Conservation (phyloP, 2,113 vertebrate genomes). For the Zonotrichia leucophrys region DNA sequence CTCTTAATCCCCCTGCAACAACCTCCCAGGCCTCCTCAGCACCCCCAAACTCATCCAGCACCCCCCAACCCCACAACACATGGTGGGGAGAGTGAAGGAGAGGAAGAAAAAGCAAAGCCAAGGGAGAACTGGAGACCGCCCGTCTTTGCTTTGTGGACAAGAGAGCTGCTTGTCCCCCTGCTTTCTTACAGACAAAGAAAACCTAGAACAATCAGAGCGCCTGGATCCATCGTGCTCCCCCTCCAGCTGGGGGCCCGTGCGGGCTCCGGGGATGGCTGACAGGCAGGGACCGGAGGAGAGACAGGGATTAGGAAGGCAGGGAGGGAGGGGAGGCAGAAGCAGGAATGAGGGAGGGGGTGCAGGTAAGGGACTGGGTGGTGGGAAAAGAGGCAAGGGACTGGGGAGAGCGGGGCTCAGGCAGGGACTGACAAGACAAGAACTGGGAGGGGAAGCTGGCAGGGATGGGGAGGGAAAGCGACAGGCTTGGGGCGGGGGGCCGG, state of each 20-base stretch:
- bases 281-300: too few relatives aligned
- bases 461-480: neutral
- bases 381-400: neutral
- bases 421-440: neutral
- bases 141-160: neutral
- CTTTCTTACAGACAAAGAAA: neutral
- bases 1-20: neutral
- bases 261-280: neutral
- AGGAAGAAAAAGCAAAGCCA: neutral
- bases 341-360: neutral
- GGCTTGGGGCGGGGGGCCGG: neutral
- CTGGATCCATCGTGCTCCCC: neutral
- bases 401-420: neutral
- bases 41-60: neutral
- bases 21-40: neutral
- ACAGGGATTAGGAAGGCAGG: neutral
- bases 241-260: neutral
- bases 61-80: too few relatives aligned
- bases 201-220: rapidly evolving
- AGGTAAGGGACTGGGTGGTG: neutral
- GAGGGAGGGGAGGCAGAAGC: neutral
- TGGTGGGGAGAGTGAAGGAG: neutral
- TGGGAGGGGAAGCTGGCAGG: neutral
- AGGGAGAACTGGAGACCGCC: neutral
- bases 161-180: neutral